Evolutionary conservation across 2,888 invertebrate species (phyloP).

Genomic region (Mythimna lalbum): DNA sequence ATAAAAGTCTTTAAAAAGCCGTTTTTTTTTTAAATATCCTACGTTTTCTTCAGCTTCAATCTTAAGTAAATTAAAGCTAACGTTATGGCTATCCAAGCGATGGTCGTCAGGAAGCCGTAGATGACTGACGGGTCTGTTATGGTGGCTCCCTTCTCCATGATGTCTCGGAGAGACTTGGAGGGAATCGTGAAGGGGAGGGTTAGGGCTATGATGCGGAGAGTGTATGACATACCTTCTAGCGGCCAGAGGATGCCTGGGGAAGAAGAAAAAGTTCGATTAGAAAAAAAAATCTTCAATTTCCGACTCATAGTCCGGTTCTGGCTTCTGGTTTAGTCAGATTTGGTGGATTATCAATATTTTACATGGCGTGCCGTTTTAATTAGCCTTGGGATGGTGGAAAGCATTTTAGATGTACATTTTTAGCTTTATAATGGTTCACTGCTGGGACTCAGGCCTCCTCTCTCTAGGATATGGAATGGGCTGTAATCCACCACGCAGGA

Average conservation of each 20-base stretch:
- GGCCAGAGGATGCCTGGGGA: slow-evolving; percentile 92
- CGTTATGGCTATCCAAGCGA: slow-evolving; percentile 92
- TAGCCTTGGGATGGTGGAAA: too few relatives aligned
- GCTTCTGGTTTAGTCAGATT: too few relatives aligned
- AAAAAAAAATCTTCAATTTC: neutral
- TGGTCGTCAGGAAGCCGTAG: slow-evolving; percentile 93
- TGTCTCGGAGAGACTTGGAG: slow-evolving; percentile 93
- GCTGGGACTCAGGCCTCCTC: too few relatives aligned
- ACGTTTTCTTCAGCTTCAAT: slow-evolving; percentile 81
- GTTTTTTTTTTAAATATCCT: neutral
- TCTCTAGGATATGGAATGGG: too few relatives aligned
- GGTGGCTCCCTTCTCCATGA: slow-evolving; percentile 94
- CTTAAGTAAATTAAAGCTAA: slow-evolving; percentile 89
- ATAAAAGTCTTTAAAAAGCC: slow-evolving; percentile 5
- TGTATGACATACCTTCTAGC: slow-evolving; percentile 92
- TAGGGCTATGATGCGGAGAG: slow-evolving; percentile 91
- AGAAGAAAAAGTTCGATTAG: neutral
- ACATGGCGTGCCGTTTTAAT: too few relatives aligned
- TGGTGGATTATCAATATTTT: too few relatives aligned
- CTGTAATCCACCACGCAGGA: too few relatives aligned
- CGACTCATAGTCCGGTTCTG: too few relatives aligned
- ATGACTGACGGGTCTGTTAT: slow-evolving; percentile 93
- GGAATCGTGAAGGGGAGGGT: slow-evolving; percentile 95
- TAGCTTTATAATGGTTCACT: too few relatives aligned
- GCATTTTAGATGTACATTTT: too few relatives aligned